Base-by-base conservation (phyloP, 2,113 vertebrate species). In the Tympanuchus pallidicinctus region DNA sequence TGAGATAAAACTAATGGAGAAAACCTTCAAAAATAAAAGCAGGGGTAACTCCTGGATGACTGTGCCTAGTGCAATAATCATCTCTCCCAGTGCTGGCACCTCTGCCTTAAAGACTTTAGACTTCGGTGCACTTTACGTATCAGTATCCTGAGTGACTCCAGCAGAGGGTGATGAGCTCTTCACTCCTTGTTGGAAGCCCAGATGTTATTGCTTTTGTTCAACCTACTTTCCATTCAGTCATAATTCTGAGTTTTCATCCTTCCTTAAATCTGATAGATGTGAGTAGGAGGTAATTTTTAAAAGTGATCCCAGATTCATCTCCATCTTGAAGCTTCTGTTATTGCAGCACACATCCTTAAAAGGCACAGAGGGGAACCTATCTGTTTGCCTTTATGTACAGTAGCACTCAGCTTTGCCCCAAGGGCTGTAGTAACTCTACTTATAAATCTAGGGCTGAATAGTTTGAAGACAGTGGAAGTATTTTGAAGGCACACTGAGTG, bases 1-100 rank as follows among this genome's bases (percentile, higher is more conserved):
- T 82, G 80, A 85, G 64, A 60, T 38, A 82, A 93, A 96, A 92
- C 60, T 70, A 88, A 82, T 85, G 82, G 34, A 47, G 45, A n/a
- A 83, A 86, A n/a, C 20, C 28, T 80, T 77, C 89, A 83, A 30
- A 76, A 66, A 80, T 77, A 93, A 79, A 92, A 74, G 48, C 85
- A 86, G 69, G 82, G 56, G 17, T 11, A 67, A 54, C 20, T 40
- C 43, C 43, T 86, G 66, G 57, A 70, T 82, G 66, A 32, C 54
- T 40, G n/a, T 48, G 36, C 13, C 90, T 40, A n/a, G 56, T 11
- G 25, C 4, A 75, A 8, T 36, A 77, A 86, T 57, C 22, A 40
- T 38, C 9, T 83, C 84, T 36, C 30, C 38, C 4, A 43, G 18
- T 25, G 63, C 28, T 30, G 27, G 60, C 13, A 45, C 13, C 4